Conservation (phyloP, 92 coral and sea anemone genomes). For the Parazoanthus swiftii region DNA sequence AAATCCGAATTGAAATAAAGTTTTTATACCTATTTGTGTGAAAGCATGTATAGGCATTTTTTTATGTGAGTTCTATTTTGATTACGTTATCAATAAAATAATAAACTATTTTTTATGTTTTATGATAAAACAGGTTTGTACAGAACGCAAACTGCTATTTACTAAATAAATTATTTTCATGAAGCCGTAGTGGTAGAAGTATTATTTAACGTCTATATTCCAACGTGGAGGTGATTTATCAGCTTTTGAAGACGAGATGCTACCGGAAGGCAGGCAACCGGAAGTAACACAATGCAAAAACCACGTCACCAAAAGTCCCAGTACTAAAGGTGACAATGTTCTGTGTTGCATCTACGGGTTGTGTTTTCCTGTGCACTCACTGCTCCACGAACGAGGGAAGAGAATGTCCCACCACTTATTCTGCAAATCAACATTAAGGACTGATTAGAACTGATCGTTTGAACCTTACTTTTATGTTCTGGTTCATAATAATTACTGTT, state of each 20-base stretch:
- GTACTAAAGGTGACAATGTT: neutral
- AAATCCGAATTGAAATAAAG: too few relatives aligned
- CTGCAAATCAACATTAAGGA: slow-evolving; percentile 28
- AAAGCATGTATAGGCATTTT: too few relatives aligned
- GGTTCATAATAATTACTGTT: too few relatives aligned
- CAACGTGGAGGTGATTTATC: neutral
- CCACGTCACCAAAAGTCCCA: neutral
- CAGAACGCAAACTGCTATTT: too few relatives aligned
- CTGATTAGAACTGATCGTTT: too few relatives aligned
- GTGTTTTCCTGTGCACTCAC: slow-evolving; percentile 59
- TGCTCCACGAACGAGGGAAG: slow-evolving; percentile 68
- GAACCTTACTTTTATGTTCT: too few relatives aligned
- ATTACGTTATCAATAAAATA: too few relatives aligned
- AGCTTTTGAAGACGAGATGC: too few relatives aligned
- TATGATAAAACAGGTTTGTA: neutral
- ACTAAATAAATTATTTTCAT: neutral
- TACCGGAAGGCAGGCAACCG: neutral
- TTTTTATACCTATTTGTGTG: too few relatives aligned
- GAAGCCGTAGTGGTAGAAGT: neutral
- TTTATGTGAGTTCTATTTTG: too few relatives aligned
- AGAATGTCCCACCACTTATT: slow-evolving; percentile 31
- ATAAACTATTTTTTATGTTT: neutral
- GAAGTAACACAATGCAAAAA: neutral
- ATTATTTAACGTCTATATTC: neutral
- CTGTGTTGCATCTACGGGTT: neutral